A percentile compares a stretch with the other conserved stretches of the same genome.
These are phyloP conservation scores for Climacteris rufus DNA, from an alignment of 2,113 vertebrate genomes.

Conservation along the genomic window DNA sequence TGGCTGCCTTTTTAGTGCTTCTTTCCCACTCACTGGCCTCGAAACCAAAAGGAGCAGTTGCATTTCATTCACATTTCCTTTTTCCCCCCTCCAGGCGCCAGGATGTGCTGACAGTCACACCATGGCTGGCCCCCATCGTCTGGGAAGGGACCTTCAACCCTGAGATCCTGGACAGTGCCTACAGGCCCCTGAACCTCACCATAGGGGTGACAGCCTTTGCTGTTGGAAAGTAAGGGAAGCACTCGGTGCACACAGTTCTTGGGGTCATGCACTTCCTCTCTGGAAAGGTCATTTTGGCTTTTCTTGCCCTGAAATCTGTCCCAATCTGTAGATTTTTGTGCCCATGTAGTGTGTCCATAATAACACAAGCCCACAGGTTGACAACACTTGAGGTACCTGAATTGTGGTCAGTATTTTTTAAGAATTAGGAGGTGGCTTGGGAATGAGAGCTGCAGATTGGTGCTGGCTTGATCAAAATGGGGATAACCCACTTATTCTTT, in stretches of 20 bases:
- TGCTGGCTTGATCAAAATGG: not conserved
- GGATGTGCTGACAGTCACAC: slow-evolving; percentile 67
- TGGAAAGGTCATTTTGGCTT: not conserved
- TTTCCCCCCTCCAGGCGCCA: not conserved
- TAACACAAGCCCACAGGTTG: not conserved
- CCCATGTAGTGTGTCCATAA: not conserved
- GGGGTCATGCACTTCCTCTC: not conserved
- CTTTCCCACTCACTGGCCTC: not conserved
- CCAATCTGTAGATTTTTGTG: not conserved
- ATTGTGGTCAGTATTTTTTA: not conserved
- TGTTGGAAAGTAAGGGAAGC: slow-evolving; percentile 68
- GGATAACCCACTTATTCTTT: not conserved
- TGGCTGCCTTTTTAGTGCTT: not conserved
- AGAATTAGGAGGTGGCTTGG: not conserved
- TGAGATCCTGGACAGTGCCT: slow-evolving; percentile 52
- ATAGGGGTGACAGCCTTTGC: slow-evolving; percentile 72
- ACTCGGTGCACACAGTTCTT: not conserved
- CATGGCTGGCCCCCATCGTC: slow-evolving; percentile 79
- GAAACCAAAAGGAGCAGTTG: not conserved
- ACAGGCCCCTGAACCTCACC: slow-evolving; percentile 59
- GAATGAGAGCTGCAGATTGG: not conserved
- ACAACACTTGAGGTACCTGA: not conserved
- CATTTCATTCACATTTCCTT: not conserved
- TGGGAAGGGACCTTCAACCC: slow-evolving; percentile 78
- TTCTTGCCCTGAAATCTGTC: not conserved